Evolutionary conservation across 2,888 invertebrate genomes (phyloP).

Genomic region (Eremobia ochroleuca): DNA sequence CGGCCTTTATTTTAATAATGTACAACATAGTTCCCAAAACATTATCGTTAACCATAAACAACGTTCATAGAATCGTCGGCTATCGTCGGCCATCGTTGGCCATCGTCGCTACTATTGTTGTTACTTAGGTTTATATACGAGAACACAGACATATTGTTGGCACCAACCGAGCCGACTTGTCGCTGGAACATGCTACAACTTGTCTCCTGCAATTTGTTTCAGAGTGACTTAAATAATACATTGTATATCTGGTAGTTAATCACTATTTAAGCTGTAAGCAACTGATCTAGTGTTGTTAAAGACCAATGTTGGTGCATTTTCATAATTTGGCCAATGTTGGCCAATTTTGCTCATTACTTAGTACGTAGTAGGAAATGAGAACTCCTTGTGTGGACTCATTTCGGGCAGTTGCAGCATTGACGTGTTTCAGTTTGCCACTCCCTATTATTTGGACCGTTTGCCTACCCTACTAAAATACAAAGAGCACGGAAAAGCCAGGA

Average conservation of each 20-base stretch:
- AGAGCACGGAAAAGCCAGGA: constrained; percentile 4
- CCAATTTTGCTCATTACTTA: not conserved
- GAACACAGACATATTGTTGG: constrained; percentile 54
- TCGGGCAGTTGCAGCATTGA: not conserved
- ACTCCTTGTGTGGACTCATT: not conserved
- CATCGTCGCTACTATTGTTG: constrained; percentile 48
- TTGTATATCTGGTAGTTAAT: not conserved
- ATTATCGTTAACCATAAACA: constrained; percentile 21
- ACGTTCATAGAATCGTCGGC: constrained; percentile 19
- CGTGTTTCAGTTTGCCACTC: not conserved
- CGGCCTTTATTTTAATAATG: not conserved
- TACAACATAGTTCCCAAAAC: not conserved
- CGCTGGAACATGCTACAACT: constrained; percentile 47
- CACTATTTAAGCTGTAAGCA: not conserved
- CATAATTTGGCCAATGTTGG: not conserved
- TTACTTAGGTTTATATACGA: constrained; percentile 28
- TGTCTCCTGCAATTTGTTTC: constrained; percentile 32
- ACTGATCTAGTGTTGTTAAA: not conserved
- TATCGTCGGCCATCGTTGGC: constrained; percentile 1
- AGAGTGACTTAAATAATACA: constrained; percentile 11
- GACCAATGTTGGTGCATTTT: not conserved
- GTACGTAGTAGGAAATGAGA: not conserved
- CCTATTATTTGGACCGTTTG: not conserved
- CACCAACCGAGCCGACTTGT: constrained; percentile 45
- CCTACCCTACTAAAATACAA: not conserved